Percentiles rank a stretch among this genome's conserved stretches.
Evolutionary conservation across 2,888 invertebrate genomes (phyloP).

Genomic region (Drosophila demipolita): DNA sequence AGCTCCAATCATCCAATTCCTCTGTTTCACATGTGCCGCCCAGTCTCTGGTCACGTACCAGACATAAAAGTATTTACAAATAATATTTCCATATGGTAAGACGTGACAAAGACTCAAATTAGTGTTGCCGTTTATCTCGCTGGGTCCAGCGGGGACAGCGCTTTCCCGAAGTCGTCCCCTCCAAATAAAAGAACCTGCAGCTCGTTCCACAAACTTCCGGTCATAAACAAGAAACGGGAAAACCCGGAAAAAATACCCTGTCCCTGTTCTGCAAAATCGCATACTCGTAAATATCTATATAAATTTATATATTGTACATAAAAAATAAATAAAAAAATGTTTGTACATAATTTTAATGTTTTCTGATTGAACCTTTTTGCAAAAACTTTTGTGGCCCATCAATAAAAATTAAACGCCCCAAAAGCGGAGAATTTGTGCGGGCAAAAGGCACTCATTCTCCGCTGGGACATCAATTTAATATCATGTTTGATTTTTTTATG

Average conservation of each 20-base stretch:
- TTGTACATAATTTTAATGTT: conserved; percentile 78
- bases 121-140: conserved; percentile 79
- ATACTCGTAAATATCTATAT: conserved; percentile 67
- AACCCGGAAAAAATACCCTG: conserved; percentile 13
- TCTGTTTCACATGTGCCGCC: conserved; percentile 60
- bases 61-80: conserved; percentile 84
- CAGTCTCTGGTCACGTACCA: conserved; percentile 79
- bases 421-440: conserved; percentile 9
- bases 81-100: conserved; percentile 84
- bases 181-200: conserved; percentile 55
- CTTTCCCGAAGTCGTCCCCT: conserved; percentile 15
- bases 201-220: conserved; percentile 70
- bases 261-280: background rate
- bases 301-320: conserved; percentile 64
- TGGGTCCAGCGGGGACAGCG: conserved; percentile 42
- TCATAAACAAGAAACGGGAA: conserved; percentile 59
- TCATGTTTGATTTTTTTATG: conserved; percentile 76
- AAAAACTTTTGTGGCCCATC: conserved; percentile 54
- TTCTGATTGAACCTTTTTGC: conserved; percentile 68
- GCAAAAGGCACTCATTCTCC: conserved; percentile 19
- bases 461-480: conserved; percentile 76
- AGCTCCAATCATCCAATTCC: conserved; percentile 45
- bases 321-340: conserved; percentile 26
- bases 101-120: conserved; percentile 84
- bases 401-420: conserved; percentile 50